phyloP scores from a whole-genome alignment of 2,888 invertebrate genomes.

The Oxyscelio sp. region DNA sequence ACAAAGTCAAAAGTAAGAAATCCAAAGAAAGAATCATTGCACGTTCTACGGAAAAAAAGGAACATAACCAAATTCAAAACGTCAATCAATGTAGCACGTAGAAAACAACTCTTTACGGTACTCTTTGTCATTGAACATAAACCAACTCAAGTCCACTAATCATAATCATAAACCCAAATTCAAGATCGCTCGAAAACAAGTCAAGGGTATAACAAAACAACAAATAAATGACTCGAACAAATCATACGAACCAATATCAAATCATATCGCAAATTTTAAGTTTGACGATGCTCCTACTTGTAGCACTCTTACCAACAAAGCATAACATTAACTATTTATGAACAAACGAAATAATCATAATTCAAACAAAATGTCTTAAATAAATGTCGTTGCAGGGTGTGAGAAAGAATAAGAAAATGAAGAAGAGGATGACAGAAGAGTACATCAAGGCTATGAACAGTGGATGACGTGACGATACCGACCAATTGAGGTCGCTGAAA shows the following conservation, averaged over 20 bases:
- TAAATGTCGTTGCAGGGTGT: too few relatives aligned
- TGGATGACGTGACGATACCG: too few relatives aligned
- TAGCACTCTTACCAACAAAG: conserved; percentile 71
- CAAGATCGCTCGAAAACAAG: background rate
- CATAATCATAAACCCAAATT: conserved; percentile 5
- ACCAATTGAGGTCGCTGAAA: too few relatives aligned
- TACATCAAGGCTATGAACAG: too few relatives aligned
- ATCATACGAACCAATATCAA: background rate
- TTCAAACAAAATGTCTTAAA: conserved; percentile 17
- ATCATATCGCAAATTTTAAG: conserved; percentile 32
- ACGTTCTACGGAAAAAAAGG: conserved; percentile 82
- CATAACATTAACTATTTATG: conserved; percentile 62
- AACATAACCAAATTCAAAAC: conserved; percentile 17
- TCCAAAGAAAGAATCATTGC: conserved; percentile 73
- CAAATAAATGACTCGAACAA: conserved; percentile 9
- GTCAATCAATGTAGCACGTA: conserved; percentile 69
- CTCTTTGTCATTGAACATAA: conserved; percentile 49
- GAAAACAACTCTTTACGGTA: conserved; percentile 35
- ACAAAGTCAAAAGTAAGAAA: conserved; percentile 47
- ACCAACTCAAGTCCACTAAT: background rate
- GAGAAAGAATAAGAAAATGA: background rate
- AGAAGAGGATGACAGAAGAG: background rate
- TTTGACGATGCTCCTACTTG: conserved; percentile 60
- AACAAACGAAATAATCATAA: conserved; percentile 46
- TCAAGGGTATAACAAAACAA: background rate